Conservation (phyloP, 2,797 vertebrate species). For the Discoglossus pictus region DNA sequence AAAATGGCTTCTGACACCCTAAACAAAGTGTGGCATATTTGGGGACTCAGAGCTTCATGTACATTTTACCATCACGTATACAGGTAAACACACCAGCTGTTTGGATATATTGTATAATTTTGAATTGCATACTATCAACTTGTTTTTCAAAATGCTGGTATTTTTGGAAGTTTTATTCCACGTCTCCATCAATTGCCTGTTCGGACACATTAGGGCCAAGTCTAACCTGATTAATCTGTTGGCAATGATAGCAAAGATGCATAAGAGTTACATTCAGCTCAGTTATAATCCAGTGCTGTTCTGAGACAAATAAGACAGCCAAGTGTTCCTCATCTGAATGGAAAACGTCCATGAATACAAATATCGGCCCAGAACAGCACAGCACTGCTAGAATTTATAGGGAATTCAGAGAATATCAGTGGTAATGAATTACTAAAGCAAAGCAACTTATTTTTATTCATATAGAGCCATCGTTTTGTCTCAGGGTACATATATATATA, state of each 20-base stretch:
- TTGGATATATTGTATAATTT: too few species aligned
- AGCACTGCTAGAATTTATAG: neutral
- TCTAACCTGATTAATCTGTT: slow-evolving; percentile 35
- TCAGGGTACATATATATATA: too few species aligned
- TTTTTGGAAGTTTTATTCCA: slow-evolving; percentile 4
- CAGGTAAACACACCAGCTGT: too few species aligned
- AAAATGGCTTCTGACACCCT: too few species aligned
- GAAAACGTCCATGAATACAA: slow-evolving; percentile 28
- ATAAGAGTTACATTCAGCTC: slow-evolving; percentile 32
- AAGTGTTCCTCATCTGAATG: slow-evolving; percentile 30
- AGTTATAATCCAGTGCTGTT: slow-evolving; percentile 15
- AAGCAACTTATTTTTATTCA: too few species aligned
- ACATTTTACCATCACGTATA: too few species aligned
- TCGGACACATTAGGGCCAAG: slow-evolving; percentile 7
- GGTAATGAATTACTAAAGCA: too few species aligned
- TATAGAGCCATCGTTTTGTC: too few species aligned
- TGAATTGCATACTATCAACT: neutral
- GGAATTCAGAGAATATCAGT: too few species aligned
- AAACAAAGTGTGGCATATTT: too few species aligned
- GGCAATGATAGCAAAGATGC: slow-evolving; percentile 21
- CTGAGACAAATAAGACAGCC: slow-evolving; percentile 23
- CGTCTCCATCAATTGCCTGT: neutral
- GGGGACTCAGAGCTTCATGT: too few species aligned
- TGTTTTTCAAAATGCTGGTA: neutral
- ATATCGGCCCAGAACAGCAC: neutral